phyloP scores from a whole-genome alignment of 2,888 invertebrate genomes.

The Sarcophaga variegata region DNA sequence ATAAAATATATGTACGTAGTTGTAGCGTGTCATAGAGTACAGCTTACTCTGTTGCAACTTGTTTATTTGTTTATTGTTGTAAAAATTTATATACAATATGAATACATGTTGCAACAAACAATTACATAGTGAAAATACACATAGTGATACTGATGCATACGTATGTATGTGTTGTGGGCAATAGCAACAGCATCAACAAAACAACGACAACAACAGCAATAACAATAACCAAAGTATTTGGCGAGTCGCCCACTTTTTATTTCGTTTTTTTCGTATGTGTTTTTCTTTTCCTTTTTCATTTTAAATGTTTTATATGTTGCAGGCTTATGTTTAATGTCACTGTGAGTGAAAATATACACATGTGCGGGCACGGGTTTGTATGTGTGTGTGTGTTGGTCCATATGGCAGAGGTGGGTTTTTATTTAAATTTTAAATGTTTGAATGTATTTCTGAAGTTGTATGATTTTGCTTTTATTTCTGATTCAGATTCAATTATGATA shows the following conservation, averaged over 20 bases:
- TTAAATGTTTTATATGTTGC: constrained; percentile 49
- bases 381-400: not conserved
- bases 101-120: constrained; percentile 65
- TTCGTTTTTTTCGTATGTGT: not conserved
- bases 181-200: constrained; percentile 42
- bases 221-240: constrained; percentile 60
- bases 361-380: not conserved
- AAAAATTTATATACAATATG: constrained; percentile 52
- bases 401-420: not conserved
- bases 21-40: no score
- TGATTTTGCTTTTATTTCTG: no score
- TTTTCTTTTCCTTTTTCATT: not conserved
- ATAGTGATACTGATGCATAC: not conserved
- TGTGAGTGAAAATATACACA: not conserved
- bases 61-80: constrained; percentile 55
- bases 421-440: no score
- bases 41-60: no score
- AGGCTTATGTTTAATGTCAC: constrained; percentile 41
- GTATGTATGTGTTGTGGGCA: not conserved
- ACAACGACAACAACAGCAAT: constrained; percentile 23
- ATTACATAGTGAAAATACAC: constrained; percentile 12
- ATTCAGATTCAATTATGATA: no score
- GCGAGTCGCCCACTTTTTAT: constrained; percentile 61
- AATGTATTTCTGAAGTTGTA: no score
- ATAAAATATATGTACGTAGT: no score